Percentiles rank a stretch among this genome's conserved stretches.
Evolutionary conservation across 1,140 invertebrate species (phyloP).

Genomic region (Bilobella aurantiaca): DNA sequence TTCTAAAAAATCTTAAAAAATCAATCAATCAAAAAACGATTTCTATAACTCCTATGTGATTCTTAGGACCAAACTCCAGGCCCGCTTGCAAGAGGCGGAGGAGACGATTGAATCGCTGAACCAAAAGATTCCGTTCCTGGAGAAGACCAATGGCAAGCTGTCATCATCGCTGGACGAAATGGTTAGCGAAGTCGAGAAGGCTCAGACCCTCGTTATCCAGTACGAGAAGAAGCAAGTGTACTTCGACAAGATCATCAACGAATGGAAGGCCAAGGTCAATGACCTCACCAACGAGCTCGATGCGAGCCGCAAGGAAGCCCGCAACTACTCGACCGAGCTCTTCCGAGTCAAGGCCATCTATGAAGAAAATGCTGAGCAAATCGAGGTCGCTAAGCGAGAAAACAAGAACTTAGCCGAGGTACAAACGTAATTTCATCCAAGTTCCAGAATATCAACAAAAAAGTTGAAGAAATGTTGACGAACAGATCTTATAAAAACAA

Average conservation of each 20-base stretch:
- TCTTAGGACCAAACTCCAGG: slow-evolving; percentile 74
- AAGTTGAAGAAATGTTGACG: not conserved
- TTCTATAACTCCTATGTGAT: too few species aligned
- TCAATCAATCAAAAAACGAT: too few species aligned
- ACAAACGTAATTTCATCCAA: not conserved
- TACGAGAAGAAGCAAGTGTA: slow-evolving; percentile 99
- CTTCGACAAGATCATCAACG: slow-evolving; percentile 97
- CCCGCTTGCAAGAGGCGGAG: slow-evolving; percentile 90
- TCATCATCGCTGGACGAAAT: slow-evolving; percentile 95
- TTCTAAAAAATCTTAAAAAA: too few species aligned
- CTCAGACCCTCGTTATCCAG: slow-evolving; percentile 84
- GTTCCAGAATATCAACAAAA: too few species aligned
- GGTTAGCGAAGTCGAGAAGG: slow-evolving; percentile 92
- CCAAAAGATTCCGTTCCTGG: slow-evolving; percentile 86
- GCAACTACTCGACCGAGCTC: slow-evolving; percentile 97
- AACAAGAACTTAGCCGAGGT: slow-evolving; percentile 94
- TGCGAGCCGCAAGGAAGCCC: slow-evolving; percentile 82
- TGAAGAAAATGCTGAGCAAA: slow-evolving; percentile 91
- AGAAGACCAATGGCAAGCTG: slow-evolving; percentile 94
- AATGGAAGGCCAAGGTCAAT: slow-evolving; percentile 99
- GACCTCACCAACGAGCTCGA: slow-evolving; percentile 94
- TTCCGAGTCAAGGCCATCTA: slow-evolving; percentile 96
- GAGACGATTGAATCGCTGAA: slow-evolving; percentile 94
- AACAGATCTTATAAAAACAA: not conserved
- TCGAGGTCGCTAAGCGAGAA: slow-evolving; percentile 92